phyloP scores from a whole-genome alignment of 2,797 vertebrate genomes.

The Coracias cyanogaster region DNA sequence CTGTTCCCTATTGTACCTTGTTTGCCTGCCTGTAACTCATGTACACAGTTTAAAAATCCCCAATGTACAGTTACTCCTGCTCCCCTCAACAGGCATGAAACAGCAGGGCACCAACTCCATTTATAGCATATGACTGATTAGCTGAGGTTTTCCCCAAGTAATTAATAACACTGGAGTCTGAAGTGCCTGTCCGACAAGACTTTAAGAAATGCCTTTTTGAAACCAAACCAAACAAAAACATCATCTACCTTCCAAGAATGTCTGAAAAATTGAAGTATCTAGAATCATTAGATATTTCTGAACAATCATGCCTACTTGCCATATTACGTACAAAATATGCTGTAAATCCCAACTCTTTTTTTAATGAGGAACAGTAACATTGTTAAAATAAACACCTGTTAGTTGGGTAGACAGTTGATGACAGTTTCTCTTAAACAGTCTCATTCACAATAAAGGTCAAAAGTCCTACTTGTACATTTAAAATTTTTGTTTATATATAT shows the following conservation, averaged over 20 bases:
- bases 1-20: background rate
- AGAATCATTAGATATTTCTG: background rate
- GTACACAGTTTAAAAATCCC: background rate
- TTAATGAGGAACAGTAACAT: background rate
- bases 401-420: background rate
- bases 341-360: background rate
- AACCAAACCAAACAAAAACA: background rate
- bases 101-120: background rate
- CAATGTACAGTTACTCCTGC: background rate
- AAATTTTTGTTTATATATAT: background rate
- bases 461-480: background rate
- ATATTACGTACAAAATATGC: background rate
- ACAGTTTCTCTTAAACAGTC: background rate
- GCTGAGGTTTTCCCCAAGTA: background rate
- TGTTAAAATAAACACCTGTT: background rate
- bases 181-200: background rate
- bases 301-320: background rate
- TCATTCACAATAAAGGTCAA: background rate
- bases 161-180: background rate
- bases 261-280: background rate
- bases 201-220: background rate
- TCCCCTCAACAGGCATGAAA: background rate
- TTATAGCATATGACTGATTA: background rate
- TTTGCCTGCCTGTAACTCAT: conserved; percentile 6
- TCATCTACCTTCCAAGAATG: background rate